A percentile compares a stretch with the other conserved stretches of the same genome.
These are phyloP conservation scores for Halichoeres trimaculatus DNA, from an alignment of 2,113 vertebrate species.

Conservation along the genomic window DNA sequence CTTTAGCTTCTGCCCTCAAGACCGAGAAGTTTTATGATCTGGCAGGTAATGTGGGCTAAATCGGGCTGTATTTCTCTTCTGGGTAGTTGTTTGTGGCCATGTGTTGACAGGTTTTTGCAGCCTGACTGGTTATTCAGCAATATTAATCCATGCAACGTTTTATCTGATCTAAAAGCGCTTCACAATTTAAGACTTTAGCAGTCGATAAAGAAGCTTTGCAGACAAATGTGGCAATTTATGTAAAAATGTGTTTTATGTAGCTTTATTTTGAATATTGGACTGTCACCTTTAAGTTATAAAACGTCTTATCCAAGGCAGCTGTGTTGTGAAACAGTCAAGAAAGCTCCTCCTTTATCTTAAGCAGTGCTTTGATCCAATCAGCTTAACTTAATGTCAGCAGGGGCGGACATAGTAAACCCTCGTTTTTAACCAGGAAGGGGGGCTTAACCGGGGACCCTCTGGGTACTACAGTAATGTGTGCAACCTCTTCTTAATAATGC, in stretches of 20 bases:
- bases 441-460: background rate
- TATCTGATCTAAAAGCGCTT: background rate
- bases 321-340: constrained; percentile 71
- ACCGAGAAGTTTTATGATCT: constrained; percentile 87
- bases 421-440: background rate
- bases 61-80: background rate
- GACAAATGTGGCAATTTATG: background rate
- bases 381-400: constrained; percentile 9
- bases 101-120: background rate
- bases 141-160: background rate
- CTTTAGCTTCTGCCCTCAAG: constrained; percentile 71
- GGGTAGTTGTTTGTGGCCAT: background rate
- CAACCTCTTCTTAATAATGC: too few relatives aligned
- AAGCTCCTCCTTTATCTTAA: constrained; percentile 43
- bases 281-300: constrained; percentile 53
- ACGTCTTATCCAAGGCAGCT: constrained; percentile 55
- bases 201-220: accelerated
- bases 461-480: background rate
- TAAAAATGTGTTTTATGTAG: background rate
- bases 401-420: background rate
- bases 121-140: background rate
- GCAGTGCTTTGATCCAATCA: background rate
- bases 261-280: background rate
- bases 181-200: background rate
- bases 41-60: constrained; percentile 76